These are phyloP conservation scores for Nycticorax nycticorax DNA, from an alignment of 2,113 vertebrate species.

Conservation along the genomic window DNA sequence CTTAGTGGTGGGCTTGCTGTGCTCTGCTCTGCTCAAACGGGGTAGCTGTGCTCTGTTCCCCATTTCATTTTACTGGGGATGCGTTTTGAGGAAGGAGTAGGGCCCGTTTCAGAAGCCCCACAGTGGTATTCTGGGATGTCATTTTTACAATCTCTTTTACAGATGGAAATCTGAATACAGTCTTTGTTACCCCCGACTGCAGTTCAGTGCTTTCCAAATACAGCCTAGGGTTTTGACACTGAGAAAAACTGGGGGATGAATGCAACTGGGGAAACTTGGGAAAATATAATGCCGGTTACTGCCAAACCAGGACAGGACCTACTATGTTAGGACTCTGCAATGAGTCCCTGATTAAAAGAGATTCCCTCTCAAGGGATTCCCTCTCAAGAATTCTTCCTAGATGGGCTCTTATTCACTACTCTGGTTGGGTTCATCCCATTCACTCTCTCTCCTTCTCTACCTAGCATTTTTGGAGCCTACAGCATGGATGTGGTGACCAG, in stretches of 20 bases:
- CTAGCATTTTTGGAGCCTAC: constrained; percentile 55
- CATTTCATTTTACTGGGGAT: not conserved
- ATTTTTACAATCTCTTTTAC: not conserved
- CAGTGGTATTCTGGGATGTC: not conserved
- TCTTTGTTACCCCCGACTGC: not conserved
- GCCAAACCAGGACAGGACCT: not conserved
- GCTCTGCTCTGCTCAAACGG: not conserved
- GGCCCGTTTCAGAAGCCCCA: not conserved
- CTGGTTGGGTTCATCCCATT: not conserved
- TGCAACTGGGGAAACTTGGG: not conserved
- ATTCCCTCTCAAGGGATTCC: not conserved
- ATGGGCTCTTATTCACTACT: not conserved
- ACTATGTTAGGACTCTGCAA: not conserved
- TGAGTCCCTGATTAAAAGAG: not conserved
- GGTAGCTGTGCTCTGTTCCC: not conserved
- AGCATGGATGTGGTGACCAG: constrained; percentile 81
- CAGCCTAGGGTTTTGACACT: not conserved
- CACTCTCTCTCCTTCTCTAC: not conserved
- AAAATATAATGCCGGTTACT: not conserved
- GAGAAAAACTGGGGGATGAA: not conserved
- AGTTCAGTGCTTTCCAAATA: not conserved
- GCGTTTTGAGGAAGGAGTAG: not conserved
- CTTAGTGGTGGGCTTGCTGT: not conserved
- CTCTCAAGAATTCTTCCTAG: not conserved
- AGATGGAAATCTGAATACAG: not conserved